Conservation (phyloP, 1,140 invertebrate genomes). For the Scaptomyza pallida region DNA sequence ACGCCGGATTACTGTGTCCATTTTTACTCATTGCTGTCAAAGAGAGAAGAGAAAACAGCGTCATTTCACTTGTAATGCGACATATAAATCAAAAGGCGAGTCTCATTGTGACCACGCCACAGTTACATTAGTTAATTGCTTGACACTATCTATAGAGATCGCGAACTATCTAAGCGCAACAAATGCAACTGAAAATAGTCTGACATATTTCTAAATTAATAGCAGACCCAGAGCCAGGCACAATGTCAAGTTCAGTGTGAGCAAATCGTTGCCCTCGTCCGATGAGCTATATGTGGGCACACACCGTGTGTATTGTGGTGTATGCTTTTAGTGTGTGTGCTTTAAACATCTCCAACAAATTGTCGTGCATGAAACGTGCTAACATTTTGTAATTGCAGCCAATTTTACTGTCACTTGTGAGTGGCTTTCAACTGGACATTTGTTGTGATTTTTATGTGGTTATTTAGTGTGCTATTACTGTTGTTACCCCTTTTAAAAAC, state of each 20-base stretch:
- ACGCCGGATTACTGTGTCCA: conserved; percentile 79
- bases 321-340: conserved; percentile 8
- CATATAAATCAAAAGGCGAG: conserved; percentile 30
- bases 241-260: conserved; percentile 78
- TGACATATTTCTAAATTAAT: conserved; percentile 79
- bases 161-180: conserved; percentile 20
- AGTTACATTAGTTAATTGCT: conserved; percentile 41
- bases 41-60: background rate
- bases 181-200: conserved; percentile 67
- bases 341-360: conserved; percentile 25
- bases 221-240: conserved; percentile 54
- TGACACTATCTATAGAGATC: conserved; percentile 36
- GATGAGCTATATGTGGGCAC: conserved; percentile 12
- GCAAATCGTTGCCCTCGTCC: conserved; percentile 52
- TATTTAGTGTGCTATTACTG: conserved; percentile 17
- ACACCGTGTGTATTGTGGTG: background rate
- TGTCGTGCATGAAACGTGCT: conserved; percentile 70
- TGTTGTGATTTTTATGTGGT: conserved; percentile 6
- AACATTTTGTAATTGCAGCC: conserved; percentile 70
- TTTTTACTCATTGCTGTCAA: conserved; percentile 76
- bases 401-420: conserved; percentile 74
- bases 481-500: conserved; percentile 35
- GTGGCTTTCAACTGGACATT: conserved; percentile 35
- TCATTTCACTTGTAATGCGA: conserved; percentile 21
- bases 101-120: background rate